phyloP scores from a whole-genome alignment of 2,888 invertebrate genomes.

The Dryococelus australis region DNA sequence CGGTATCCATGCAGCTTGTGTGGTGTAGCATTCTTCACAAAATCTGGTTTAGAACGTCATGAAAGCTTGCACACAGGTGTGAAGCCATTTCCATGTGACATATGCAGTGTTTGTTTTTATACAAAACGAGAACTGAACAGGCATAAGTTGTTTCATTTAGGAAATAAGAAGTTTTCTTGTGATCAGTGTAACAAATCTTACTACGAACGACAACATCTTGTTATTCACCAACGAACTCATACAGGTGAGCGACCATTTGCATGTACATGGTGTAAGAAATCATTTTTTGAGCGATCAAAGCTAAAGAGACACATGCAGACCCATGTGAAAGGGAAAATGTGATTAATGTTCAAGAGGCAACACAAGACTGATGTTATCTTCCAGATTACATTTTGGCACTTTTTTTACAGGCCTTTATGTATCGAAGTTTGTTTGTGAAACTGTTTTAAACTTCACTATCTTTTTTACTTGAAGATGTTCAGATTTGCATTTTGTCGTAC shows the following conservation, averaged over 20 bases:
- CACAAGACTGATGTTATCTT: not conserved
- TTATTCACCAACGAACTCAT: constrained; percentile 32
- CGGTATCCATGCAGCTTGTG: constrained; percentile 24
- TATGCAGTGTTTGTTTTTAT: constrained; percentile 31
- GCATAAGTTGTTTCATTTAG: constrained; percentile 34
- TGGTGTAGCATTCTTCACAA: constrained; percentile 29
- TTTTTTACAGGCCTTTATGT: not conserved
- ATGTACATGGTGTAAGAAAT: constrained; percentile 32
- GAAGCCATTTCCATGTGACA: constrained; percentile 32
- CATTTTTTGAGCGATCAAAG: constrained; percentile 34
- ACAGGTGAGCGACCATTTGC: constrained; percentile 32
- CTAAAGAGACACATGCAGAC: constrained; percentile 32
- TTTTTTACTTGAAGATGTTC: too few relatives aligned
- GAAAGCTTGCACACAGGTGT: constrained; percentile 29
- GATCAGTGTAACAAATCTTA: constrained; percentile 31
- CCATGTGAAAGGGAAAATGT: constrained; percentile 22
- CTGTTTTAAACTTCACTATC: not conserved
- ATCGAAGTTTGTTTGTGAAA: not conserved
- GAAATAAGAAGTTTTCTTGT: constrained; percentile 32
- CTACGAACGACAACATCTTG: constrained; percentile 32
- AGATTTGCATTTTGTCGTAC: too few relatives aligned
- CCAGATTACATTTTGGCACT: not conserved
- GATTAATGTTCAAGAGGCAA: not conserved
- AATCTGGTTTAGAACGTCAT: constrained; percentile 34
- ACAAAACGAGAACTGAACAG: constrained; percentile 33